Percentiles rank a stretch among this genome's conserved stretches.
Conservation (phyloP, 2,797 vertebrate species). For the Cyclura pinguis region DNA sequence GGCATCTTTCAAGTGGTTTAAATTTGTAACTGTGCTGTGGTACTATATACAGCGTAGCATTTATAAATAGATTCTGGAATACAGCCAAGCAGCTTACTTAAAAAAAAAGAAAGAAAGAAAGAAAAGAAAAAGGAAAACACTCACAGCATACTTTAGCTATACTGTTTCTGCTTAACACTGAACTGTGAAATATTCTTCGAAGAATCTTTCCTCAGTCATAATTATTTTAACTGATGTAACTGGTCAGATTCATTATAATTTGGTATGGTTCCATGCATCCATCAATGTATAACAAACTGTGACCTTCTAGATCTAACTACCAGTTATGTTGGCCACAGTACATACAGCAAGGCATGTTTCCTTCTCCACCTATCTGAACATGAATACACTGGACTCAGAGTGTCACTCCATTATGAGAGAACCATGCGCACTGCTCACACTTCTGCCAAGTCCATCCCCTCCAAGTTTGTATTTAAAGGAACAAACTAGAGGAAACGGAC, state of each 20-base stretch:
- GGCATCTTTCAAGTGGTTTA: slow-evolving; percentile 35
- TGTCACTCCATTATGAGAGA: not conserved
- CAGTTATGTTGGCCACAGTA: not conserved
- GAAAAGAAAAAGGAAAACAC: slow-evolving; percentile 17
- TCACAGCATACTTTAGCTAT: slow-evolving; percentile 41
- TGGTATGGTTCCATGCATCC: slow-evolving; percentile 33
- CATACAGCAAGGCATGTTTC: not conserved
- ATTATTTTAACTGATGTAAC: slow-evolving; percentile 44
- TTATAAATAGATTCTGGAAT: slow-evolving; percentile 60
- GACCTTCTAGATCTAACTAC: slow-evolving; percentile 31
- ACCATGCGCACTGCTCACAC: not conserved
- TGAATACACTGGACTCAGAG: not conserved
- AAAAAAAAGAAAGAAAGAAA: slow-evolving; percentile 11
- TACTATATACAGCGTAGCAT: slow-evolving; percentile 32
- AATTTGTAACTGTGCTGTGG: slow-evolving; percentile 35
- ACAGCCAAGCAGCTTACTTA: slow-evolving; percentile 54
- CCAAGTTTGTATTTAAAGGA: not conserved
- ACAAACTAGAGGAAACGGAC: not conserved
- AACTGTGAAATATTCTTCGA: slow-evolving; percentile 44
- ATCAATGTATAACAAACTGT: not conserved
- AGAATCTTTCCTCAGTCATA: slow-evolving; percentile 44
- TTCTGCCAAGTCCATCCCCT: not conserved
- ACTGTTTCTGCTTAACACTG: slow-evolving; percentile 47
- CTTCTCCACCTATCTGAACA: not conserved
- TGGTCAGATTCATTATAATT: slow-evolving; percentile 46